phyloP scores from a whole-genome alignment of 2,888 invertebrate genomes.

The Ochropleura plecta region DNA sequence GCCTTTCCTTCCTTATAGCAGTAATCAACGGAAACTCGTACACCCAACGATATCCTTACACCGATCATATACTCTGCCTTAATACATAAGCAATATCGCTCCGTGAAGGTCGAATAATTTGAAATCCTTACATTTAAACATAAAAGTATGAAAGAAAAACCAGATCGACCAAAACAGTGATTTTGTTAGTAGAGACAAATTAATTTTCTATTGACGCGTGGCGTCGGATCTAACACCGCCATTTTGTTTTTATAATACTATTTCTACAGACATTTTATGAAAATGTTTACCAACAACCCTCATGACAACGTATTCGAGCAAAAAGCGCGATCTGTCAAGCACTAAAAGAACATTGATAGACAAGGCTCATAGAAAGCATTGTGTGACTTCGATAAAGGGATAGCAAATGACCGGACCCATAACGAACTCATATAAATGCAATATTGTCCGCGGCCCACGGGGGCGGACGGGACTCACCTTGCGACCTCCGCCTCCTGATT shows the following conservation, averaged over 20 bases:
- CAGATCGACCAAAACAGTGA: background rate
- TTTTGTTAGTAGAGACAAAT: background rate
- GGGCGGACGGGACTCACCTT: conserved; percentile 70
- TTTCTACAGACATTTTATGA: background rate
- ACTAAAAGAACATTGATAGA: background rate
- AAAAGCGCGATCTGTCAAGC: background rate
- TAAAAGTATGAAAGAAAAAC: background rate
- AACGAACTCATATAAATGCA: conserved; percentile 83
- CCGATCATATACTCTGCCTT: conserved; percentile 5
- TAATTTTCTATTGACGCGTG: background rate
- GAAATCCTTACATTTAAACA: conserved; percentile 62
- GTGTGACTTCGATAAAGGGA: conserved; percentile 72
- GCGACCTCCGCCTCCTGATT: conserved; percentile 76
- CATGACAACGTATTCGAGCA: background rate
- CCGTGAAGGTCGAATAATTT: conserved; percentile 67
- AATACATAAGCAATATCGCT: conserved; percentile 63
- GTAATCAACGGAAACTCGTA: conserved; percentile 36
- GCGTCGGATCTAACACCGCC: background rate
- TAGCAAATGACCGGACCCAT: conserved; percentile 68
- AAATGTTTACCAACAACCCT: background rate
- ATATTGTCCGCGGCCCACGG: conserved; percentile 72
- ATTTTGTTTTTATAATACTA: background rate
- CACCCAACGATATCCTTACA: conserved; percentile 27
- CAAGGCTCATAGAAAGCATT: conserved; percentile 54
- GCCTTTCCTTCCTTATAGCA: conserved; percentile 17